Percentiles rank a stretch among this genome's conserved stretches.
Evolutionary conservation across 2,113 vertebrate species (phyloP).

Genomic region (Lophotis ruficrista): DNA sequence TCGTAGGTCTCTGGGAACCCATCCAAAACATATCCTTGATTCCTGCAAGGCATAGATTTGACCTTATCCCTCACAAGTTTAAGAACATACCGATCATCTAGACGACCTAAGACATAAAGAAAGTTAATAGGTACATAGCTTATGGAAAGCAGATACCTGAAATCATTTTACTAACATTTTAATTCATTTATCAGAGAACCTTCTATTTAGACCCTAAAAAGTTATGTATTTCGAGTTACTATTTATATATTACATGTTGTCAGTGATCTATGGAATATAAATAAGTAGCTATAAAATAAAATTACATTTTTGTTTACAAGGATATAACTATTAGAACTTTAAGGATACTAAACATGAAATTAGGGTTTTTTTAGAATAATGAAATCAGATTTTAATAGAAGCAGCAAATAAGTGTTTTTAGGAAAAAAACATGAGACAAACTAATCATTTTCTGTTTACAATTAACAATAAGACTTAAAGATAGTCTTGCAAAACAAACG

Average conservation of each 20-base stretch:
- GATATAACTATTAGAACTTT: neutral
- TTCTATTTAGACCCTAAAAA: neutral
- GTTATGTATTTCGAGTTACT: neutral
- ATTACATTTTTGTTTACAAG: neutral
- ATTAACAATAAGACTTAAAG: neutral
- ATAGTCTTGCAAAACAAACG: neutral
- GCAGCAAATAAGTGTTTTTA: neutral
- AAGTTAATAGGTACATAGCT: neutral
- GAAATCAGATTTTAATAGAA: neutral
- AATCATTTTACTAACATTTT: neutral
- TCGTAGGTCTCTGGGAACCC: slow-evolving; percentile 86
- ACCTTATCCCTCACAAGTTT: slow-evolving; percentile 85
- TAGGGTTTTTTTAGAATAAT: neutral
- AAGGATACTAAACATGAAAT: neutral
- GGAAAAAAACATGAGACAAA: neutral
- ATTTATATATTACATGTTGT: neutral
- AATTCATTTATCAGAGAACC: neutral
- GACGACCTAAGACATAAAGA: slow-evolving; percentile 70
- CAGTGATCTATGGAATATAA: neutral
- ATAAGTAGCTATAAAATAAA: neutral
- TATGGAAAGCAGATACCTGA: neutral
- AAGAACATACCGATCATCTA: slow-evolving; percentile 80
- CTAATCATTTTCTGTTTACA: neutral
- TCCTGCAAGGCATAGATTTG: slow-evolving; percentile 86
- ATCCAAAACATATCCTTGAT: slow-evolving; percentile 93